Percentiles rank a stretch among this genome's conserved stretches.
These are phyloP conservation scores for Hybognathus amarus DNA, from an alignment of 2,797 vertebrate genomes.

Conservation along the genomic window DNA sequence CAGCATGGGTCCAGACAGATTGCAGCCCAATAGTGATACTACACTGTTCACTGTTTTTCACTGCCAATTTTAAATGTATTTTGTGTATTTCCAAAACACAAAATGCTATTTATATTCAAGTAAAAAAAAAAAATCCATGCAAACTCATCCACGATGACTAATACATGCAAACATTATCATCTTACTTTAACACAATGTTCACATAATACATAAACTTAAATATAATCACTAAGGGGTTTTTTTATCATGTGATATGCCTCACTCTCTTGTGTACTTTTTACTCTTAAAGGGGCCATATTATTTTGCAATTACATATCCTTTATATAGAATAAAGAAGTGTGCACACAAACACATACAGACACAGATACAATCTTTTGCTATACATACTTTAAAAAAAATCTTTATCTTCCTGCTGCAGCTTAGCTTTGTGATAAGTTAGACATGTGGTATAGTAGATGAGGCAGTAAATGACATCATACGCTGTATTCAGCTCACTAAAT, in stretches of 20 bases:
- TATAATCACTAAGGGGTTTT: neutral
- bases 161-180: neutral
- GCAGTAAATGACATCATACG: neutral
- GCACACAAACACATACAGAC: neutral
- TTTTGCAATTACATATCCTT: neutral
- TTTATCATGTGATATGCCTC: neutral
- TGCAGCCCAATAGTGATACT: neutral
- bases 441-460: constrained; percentile 31
- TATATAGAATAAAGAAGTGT: constrained; percentile 5
- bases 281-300: neutral
- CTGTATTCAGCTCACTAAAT: neutral
- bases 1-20: neutral
- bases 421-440: constrained; percentile 28
- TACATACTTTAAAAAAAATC: constrained; percentile 7
- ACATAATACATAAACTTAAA: neutral
- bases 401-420: constrained; percentile 32
- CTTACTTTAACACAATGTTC: neutral
- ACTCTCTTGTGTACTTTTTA: neutral
- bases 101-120: neutral
- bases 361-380: constrained; percentile 1
- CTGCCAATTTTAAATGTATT: neutral
- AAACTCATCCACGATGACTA: neutral
- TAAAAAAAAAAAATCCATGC: no score
- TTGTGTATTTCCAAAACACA: neutral
- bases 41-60: neutral